Base-by-base conservation (phyloP, 2,797 vertebrate genomes). In the Ispidina picta region DNA sequence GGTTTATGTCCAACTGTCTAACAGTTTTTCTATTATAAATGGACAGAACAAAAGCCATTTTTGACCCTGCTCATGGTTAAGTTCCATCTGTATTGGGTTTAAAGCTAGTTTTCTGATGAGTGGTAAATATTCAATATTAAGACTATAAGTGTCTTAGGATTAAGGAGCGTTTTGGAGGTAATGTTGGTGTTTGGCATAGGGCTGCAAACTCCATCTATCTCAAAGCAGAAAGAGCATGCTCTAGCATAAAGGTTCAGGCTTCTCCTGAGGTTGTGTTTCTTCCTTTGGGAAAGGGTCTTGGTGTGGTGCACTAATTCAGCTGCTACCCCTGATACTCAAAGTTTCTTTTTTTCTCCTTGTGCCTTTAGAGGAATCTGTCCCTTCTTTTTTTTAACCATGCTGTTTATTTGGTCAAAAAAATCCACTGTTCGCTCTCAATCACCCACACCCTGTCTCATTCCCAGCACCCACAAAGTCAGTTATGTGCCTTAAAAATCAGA, bases 81-180 rank as follows among this genome's bases (percentile, higher is more conserved):
- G 4, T 88, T 88, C 75, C 90, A 93, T 41, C 60, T 79, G 7
- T 74, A 10, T 76, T 86, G 68, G 18, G n/a, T 52, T 92, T 82
- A 89, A 85, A 62, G 54, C 20, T 90, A 43, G 22, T 79, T 79
- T 88, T 92, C 71, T 84, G 52, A 58, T 84, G 78, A 88, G 60
- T 54, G 12, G n/a, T 90, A 86, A 81, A 71, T 37, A 2, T 71
- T 90, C 68, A 68, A 73, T 10, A 5, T 60, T 64, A 82, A 76
- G 44, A 72, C 59, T 71, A 39, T 82, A 87, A 84, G 84, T 60
- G 14, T 63, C 2, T 73, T 63, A 76, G 44, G 59, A 82, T 79
- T 73, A 86, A 91, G 56, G 35, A 82, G 15, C 13, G 68, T 26
- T 65, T 71, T 54, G 44, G 35, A 72, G 13, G 68, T 71, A 26